phyloP scores from a whole-genome alignment of 2,888 invertebrate species.

The Graphium colonna region DNA sequence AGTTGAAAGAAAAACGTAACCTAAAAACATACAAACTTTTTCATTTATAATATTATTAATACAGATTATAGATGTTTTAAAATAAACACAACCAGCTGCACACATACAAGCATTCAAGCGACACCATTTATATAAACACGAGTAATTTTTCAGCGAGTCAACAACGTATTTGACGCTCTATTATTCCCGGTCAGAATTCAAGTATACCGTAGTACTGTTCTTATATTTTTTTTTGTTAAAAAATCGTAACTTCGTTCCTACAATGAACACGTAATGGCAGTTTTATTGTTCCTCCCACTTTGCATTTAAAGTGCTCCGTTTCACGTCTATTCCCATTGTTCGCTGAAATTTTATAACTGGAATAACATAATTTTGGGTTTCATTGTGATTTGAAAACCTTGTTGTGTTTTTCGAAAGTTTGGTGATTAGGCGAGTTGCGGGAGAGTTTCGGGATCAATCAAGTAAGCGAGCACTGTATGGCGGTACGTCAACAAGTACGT shows the following conservation, averaged over 20 bases:
- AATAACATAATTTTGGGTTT: slow-evolving; percentile 2
- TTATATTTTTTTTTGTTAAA: slow-evolving; percentile 4
- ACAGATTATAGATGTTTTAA: too few relatives aligned
- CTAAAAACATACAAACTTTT: too few relatives aligned
- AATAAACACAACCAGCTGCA: too few relatives aligned
- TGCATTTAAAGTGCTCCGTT: slow-evolving; percentile 10
- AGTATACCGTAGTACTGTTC: not conserved
- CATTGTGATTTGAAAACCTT: too few relatives aligned
- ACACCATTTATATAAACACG: not conserved
- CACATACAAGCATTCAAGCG: not conserved
- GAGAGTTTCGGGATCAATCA: slow-evolving; percentile 31
- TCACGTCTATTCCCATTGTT: slow-evolving; percentile 16
- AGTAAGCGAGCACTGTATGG: slow-evolving; percentile 39
- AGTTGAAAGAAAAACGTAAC: too few relatives aligned
- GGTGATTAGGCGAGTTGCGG: not conserved
- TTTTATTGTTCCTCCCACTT: slow-evolving; percentile 16
- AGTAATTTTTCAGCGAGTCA: not conserved
- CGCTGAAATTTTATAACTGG: slow-evolving; percentile 6
- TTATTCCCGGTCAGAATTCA: slow-evolving; percentile 2
- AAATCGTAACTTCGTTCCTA: slow-evolving; percentile 10
- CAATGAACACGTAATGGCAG: slow-evolving; percentile 15
- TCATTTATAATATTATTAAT: too few relatives aligned
- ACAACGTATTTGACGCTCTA: slow-evolving; percentile 2
- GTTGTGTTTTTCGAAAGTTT: slow-evolving; percentile 3
- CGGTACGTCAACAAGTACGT: slow-evolving; percentile 67